These are phyloP conservation scores for Lasius platythorax DNA, from an alignment of 2,888 invertebrate genomes.

Conservation along the genomic window DNA sequence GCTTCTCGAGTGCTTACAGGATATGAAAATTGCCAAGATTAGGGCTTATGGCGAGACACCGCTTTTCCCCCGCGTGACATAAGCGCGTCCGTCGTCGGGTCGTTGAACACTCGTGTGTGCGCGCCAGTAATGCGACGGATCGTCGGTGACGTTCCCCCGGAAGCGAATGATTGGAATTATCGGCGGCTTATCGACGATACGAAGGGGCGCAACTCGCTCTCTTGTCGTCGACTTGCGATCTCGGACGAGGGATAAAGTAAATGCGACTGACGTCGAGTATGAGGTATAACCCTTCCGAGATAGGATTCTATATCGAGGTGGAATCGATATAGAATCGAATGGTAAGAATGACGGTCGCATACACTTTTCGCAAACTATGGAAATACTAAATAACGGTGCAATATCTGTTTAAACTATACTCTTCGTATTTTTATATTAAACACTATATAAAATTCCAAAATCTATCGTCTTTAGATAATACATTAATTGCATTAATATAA, in stretches of 20 bases:
- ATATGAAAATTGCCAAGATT: constrained; percentile 74
- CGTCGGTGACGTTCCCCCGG: constrained; percentile 1
- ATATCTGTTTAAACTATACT: not conserved
- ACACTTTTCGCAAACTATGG: not conserved
- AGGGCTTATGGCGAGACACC: constrained; percentile 57
- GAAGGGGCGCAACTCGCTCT: constrained; percentile 16
- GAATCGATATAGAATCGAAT: constrained; percentile 1
- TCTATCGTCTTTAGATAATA: not conserved
- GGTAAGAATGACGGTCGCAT: not conserved
- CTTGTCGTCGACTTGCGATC: constrained; percentile 29
- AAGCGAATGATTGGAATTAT: constrained; percentile 44
- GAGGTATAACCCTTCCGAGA: constrained; percentile 21
- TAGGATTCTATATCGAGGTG: constrained; percentile 11
- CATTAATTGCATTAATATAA: not conserved
- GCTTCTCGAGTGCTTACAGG: constrained; percentile 69
- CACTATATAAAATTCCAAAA: not conserved
- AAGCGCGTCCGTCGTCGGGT: constrained; percentile 30
- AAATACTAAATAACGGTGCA: not conserved
- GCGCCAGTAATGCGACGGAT: not conserved
- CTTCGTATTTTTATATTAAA: not conserved
- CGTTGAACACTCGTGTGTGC: not conserved
- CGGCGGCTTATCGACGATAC: constrained; percentile 33
- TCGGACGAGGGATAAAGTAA: constrained; percentile 34
- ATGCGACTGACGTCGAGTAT: constrained; percentile 33
- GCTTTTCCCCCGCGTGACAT: constrained; percentile 50